phyloP scores from a whole-genome alignment of 2,797 vertebrate genomes.

The Pelodytes ibericus region DNA sequence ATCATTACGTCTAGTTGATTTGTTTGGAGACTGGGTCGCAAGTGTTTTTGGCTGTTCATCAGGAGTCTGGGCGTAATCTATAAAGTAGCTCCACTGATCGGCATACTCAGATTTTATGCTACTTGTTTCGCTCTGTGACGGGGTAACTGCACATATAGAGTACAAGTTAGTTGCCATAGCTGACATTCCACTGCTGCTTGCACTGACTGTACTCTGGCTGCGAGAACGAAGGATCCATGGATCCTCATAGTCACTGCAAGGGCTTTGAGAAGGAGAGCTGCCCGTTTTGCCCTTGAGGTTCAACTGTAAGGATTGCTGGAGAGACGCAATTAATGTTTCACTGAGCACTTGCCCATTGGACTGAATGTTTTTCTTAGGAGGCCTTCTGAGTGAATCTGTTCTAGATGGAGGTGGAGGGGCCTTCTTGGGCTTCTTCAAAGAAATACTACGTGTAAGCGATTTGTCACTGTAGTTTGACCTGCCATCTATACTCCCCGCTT shows the following conservation, averaged over 20 bases:
- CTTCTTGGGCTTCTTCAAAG: constrained; percentile 91
- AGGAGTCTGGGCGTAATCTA: constrained; percentile 76
- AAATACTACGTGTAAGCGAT: constrained; percentile 88
- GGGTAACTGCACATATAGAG: constrained; percentile 87
- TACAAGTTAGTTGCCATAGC: constrained; percentile 79
- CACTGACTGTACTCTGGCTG: constrained; percentile 91
- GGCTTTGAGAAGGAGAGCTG: constrained; percentile 89
- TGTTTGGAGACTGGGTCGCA: constrained; percentile 56
- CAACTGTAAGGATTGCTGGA: constrained; percentile 90
- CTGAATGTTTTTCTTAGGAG: constrained; percentile 77
- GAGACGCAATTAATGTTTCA: constrained; percentile 87
- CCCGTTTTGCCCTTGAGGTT: constrained; percentile 79
- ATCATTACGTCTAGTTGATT: constrained; percentile 61
- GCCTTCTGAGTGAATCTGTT: constrained; percentile 90
- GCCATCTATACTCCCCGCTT: constrained; percentile 73
- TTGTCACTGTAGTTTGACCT: constrained; percentile 75
- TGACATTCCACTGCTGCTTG: constrained; percentile 79
- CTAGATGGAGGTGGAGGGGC: constrained; percentile 90
- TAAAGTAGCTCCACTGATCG: constrained; percentile 92
- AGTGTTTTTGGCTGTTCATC: constrained; percentile 76
- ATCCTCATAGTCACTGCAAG: constrained; percentile 94
- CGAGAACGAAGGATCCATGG: constrained; percentile 89
- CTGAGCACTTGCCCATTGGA: constrained; percentile 79
- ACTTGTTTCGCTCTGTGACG: constrained; percentile 92
- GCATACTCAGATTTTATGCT: constrained; percentile 92